These are phyloP conservation scores for Hypena proboscidalis DNA, from an alignment of 2,888 invertebrate species.

Conservation along the genomic window DNA sequence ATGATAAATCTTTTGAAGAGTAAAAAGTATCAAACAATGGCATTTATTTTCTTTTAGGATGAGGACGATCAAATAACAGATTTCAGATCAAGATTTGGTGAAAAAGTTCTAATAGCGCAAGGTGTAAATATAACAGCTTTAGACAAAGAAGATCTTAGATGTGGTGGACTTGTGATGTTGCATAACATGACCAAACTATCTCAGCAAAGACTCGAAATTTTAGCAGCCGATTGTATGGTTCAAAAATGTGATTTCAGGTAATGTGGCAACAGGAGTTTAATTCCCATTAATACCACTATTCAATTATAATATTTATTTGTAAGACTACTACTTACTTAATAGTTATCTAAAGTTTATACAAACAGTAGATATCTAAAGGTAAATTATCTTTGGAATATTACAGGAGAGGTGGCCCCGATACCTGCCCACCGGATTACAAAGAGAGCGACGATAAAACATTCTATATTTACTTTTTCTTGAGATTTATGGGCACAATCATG, in stretches of 20 bases:
- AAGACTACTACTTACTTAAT: constrained; percentile 48
- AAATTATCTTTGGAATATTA: constrained; percentile 68
- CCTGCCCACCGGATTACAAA: constrained; percentile 92
- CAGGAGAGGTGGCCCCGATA: constrained; percentile 89
- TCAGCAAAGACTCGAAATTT: constrained; percentile 83
- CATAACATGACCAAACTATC: constrained; percentile 87
- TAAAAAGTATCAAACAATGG: background rate
- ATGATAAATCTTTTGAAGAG: too few relatives aligned
- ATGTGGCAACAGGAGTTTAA: constrained; percentile 27
- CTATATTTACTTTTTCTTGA: constrained; percentile 92
- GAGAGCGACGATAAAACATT: constrained; percentile 92
- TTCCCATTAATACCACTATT: constrained; percentile 37
- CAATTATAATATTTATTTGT: constrained; percentile 51
- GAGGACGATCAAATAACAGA: constrained; percentile 91
- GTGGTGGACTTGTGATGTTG: constrained; percentile 89
- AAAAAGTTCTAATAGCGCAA: constrained; percentile 86
- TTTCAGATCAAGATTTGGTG: constrained; percentile 89
- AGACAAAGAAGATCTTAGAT: constrained; percentile 90
- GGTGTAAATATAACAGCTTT: constrained; percentile 91
- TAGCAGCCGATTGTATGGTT: constrained; percentile 90
- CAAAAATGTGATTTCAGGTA: constrained; percentile 90
- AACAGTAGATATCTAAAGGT: constrained; percentile 52
- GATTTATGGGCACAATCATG: constrained; percentile 93
- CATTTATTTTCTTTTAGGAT: constrained; percentile 66
- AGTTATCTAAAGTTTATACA: constrained; percentile 57